phyloP scores from a whole-genome alignment of 23 tunicate genomes.

The Halocynthia aurantium region DNA sequence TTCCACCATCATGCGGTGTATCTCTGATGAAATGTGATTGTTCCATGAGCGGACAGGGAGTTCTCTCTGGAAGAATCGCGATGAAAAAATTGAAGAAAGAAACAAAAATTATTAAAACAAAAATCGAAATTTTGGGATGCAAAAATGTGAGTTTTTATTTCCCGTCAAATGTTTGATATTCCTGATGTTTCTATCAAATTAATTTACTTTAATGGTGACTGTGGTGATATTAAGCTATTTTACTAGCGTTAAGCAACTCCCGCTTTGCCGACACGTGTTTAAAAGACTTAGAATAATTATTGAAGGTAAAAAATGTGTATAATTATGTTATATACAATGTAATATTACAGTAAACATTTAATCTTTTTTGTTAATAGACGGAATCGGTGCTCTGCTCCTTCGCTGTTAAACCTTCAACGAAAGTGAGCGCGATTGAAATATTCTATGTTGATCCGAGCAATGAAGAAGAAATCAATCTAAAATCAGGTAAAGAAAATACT shows the following conservation, averaged over 20 bases:
- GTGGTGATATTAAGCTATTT: too few species aligned
- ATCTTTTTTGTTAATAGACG: conserved; percentile 16
- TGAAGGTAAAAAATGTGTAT: too few species aligned
- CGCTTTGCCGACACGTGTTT: too few species aligned
- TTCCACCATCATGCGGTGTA: conserved; percentile 25
- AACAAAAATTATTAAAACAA: conserved; percentile 32
- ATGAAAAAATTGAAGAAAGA: conserved; percentile 43
- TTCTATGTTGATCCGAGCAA: conserved; percentile 44
- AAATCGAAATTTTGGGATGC: conserved; percentile 37
- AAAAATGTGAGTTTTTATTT: conserved; percentile 33
- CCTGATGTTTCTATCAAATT: background rate
- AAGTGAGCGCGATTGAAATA: conserved; percentile 51
- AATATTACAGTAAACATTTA: background rate
- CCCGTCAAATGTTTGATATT: background rate
- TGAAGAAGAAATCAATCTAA: conserved; percentile 33
- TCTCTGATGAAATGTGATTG: conserved; percentile 54
- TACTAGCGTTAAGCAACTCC: too few species aligned
- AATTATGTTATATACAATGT: background rate
- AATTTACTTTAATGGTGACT: background rate
- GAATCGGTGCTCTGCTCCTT: conserved; percentile 30
- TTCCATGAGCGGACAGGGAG: conserved; percentile 53
- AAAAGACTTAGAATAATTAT: too few species aligned
- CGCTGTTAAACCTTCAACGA: conserved; percentile 55
- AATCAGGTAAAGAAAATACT: conserved; percentile 32
- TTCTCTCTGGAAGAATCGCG: conserved; percentile 40